phyloP scores from a whole-genome alignment of 1,140 invertebrate genomes.

The Rhyzopertha dominica region DNA sequence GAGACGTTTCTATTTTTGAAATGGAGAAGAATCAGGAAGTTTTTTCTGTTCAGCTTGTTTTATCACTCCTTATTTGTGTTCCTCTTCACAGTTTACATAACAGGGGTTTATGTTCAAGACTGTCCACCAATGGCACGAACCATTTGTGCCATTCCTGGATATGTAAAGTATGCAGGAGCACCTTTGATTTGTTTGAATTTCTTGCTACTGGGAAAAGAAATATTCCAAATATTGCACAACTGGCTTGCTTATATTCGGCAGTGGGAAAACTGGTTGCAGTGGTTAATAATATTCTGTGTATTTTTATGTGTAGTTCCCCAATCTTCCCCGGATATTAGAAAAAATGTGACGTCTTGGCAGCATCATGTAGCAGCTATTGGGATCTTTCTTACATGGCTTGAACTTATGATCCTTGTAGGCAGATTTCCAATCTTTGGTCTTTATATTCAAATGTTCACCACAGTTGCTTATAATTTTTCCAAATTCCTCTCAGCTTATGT shows the following conservation, averaged over 20 bases:
- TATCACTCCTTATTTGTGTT: slow-evolving; percentile 72
- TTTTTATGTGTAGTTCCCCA: slow-evolving; percentile 55
- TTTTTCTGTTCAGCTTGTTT: slow-evolving; percentile 72
- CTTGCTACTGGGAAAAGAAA: slow-evolving; percentile 61
- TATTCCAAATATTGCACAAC: slow-evolving; percentile 67
- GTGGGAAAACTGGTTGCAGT: slow-evolving; percentile 81
- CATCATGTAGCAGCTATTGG: slow-evolving; percentile 73
- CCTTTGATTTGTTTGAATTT: slow-evolving; percentile 58
- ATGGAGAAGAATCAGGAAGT: slow-evolving; percentile 77
- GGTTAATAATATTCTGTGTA: slow-evolving; percentile 65
- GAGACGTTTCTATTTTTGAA: slow-evolving; percentile 77
- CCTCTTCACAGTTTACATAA: slow-evolving; percentile 65
- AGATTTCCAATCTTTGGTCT: slow-evolving; percentile 79
- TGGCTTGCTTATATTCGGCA: slow-evolving; percentile 65
- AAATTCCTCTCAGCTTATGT: slow-evolving; percentile 76
- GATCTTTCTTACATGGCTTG: slow-evolving; percentile 71
- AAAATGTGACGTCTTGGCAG: slow-evolving; percentile 58
- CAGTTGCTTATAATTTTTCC: slow-evolving; percentile 76
- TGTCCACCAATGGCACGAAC: no score
- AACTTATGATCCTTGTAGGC: slow-evolving; percentile 78
- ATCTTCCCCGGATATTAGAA: slow-evolving; percentile 38
- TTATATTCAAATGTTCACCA: slow-evolving; percentile 82
- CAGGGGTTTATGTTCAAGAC: slow-evolving; percentile 50
- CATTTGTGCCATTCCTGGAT: slow-evolving; percentile 49
- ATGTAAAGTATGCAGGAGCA: slow-evolving; percentile 51